Evolutionary conservation across 2,888 invertebrate species (phyloP), one percentile per base, ranked within the genome.

Genomic region (Tetranychus truncatus): DNA sequence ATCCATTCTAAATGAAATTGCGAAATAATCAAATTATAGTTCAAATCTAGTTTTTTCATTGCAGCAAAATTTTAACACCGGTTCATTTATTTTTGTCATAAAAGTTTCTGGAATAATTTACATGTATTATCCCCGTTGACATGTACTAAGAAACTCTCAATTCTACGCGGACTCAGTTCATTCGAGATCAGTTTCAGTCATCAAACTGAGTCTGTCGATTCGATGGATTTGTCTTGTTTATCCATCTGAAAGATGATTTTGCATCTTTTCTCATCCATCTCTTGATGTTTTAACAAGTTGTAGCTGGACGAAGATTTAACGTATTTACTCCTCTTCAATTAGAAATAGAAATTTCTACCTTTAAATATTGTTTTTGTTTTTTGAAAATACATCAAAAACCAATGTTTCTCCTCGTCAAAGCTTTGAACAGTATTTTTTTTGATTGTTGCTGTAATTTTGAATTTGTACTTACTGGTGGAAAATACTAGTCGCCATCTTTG

Each of bases 91-190:
- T 34, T 34, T 4, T 3, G 34, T 34, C 34, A 34, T 34, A 34
- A 34, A 34, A 34, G 34, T 34, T 34, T 34, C 34, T 34, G 34
- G 34, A 34, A 34, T 34, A 4, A 34, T 34, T 34, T 34, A 5
- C 34, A 5, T 34, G 34, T 4, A 34, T 34, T 80, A 76, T 76
- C 77, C 76, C 66, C n/a, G 45, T 67, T 74, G 76, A 6, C 55
- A 55, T 55, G 55, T 55, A 55, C 7, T 55, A 15, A 9, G 6
- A 0, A 55, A 15, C 55, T 55, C 9, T 55, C 69, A 69, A 24
- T 69, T 69, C 69, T 24, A 24, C 69, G 21, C n/a, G 11, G 21
- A 69, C 69, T 24, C 69, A 69, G 69, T 18, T 20, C 11, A 69
- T 69, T 24, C 21, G 9, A 24, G 69, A 11, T 1, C 2, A 18